A percentile compares a stretch with the other conserved stretches of the same genome.
Conservation (phyloP, 1,140 invertebrate genomes). For the Leptinotarsa undecemlineata region DNA sequence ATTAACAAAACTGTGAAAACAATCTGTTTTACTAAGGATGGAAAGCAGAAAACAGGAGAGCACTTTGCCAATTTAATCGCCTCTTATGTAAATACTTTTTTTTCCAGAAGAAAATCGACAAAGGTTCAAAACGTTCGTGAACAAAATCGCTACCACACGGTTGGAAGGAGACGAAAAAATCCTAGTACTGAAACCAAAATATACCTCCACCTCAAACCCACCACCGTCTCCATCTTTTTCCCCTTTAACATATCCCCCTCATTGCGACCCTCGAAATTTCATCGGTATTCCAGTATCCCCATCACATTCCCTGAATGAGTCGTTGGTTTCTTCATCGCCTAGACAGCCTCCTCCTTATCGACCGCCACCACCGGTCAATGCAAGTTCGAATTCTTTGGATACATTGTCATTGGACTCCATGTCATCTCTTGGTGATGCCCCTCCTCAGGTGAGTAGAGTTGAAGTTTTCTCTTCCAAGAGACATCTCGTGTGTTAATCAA, state of each 20-base stretch:
- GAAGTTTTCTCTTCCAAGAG: too few relatives aligned
- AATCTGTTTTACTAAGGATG: too few relatives aligned
- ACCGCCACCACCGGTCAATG: conserved; percentile 62
- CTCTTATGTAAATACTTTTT: conserved; percentile 31
- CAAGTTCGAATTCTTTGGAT: conserved; percentile 45
- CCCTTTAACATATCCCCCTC: conserved; percentile 26
- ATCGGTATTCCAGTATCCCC: conserved; percentile 50
- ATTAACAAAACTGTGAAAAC: too few relatives aligned
- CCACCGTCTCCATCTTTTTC: conserved; percentile 22
- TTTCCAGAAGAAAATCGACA: conserved; percentile 79
- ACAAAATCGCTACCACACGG: conserved; percentile 82
- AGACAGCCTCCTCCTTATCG: conserved; percentile 68
- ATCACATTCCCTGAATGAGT: conserved; percentile 35
- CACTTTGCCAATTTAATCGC: too few relatives aligned
- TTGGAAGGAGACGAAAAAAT: conserved; percentile 81
- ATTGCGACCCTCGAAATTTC: conserved; percentile 56
- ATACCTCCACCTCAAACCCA: conserved; percentile 50
- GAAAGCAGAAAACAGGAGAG: too few relatives aligned
- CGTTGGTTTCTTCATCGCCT: conserved; percentile 50
- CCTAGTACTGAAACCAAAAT: conserved; percentile 80
- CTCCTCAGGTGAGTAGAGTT: conserved; percentile 9
- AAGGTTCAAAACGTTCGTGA: conserved; percentile 90
- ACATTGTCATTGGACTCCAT: conserved; percentile 47
- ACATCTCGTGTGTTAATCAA: too few relatives aligned
- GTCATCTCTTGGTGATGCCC: conserved; percentile 42